These are phyloP conservation scores for Liopterus haemorrhoidalis DNA, from an alignment of 2,888 invertebrate genomes.

Conservation along the genomic window DNA sequence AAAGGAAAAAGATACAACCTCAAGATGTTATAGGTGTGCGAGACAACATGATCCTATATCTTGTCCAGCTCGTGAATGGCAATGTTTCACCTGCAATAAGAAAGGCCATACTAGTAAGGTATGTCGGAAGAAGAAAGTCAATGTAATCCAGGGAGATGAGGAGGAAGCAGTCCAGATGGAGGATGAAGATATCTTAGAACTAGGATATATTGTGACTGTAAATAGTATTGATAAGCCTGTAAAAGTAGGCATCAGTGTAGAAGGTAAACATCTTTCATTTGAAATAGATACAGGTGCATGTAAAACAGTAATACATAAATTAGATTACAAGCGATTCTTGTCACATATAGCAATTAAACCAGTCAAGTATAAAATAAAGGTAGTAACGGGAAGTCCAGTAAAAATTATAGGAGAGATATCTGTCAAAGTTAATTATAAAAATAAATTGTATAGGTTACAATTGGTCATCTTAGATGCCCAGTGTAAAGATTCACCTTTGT, in stretches of 20 bases:
- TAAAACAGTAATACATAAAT: constrained; percentile 3
- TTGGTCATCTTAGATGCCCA: constrained; percentile 15
- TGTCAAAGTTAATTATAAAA: constrained; percentile 12
- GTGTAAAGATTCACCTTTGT: constrained; percentile 20
- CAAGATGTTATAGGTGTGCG: constrained; percentile 8
- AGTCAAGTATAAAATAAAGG: constrained; percentile 7
- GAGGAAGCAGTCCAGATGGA: too few relatives aligned
- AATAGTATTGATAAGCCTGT: too few relatives aligned
- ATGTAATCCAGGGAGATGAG: neutral
- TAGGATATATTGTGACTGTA: too few relatives aligned
- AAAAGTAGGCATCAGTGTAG: constrained; percentile 10
- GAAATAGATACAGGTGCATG: constrained; percentile 10
- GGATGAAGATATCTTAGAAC: too few relatives aligned
- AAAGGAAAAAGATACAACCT: neutral
- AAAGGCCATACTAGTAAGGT: constrained; percentile 8
- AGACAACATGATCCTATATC: constrained; percentile 2
- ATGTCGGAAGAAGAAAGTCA: constrained; percentile 3
- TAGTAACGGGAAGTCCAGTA: constrained; percentile 10
- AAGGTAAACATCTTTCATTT: neutral
- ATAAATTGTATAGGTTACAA: constrained; percentile 12
- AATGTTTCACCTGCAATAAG: constrained; percentile 3
- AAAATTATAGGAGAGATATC: constrained; percentile 13
- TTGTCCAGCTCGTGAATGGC: constrained; percentile 7
- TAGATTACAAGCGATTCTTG: neutral
- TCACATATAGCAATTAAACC: neutral